These are phyloP conservation scores for Cotesia glomerata DNA, from an alignment of 1,140 invertebrate species.

Conservation along the genomic window DNA sequence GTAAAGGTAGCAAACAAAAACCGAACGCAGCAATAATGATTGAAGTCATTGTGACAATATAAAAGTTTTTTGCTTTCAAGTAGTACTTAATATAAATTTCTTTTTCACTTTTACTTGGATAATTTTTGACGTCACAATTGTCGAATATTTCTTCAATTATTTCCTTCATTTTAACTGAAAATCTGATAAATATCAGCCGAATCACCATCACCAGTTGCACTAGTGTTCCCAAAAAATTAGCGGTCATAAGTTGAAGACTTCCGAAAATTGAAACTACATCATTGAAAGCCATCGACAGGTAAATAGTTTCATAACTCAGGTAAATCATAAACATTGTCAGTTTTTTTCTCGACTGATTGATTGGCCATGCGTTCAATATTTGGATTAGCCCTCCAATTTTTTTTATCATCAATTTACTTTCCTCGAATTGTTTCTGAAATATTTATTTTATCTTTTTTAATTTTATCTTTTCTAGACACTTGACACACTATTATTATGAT, in stretches of 20 bases:
- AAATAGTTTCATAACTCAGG: not conserved
- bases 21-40: not conserved
- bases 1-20: not conserved
- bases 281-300: not conserved
- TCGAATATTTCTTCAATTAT: too few species aligned
- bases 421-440: too few species aligned
- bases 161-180: too few species aligned
- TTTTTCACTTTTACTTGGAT: not conserved
- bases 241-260: constrained; percentile 8
- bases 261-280: constrained; percentile 14
- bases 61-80: not conserved
- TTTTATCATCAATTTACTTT: too few species aligned
- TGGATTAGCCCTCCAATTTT: too few species aligned
- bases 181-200: too few species aligned
- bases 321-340: not conserved
- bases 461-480: too few species aligned
- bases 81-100: not conserved
- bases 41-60: not conserved
- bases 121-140: not conserved
- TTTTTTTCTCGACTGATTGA: too few species aligned
- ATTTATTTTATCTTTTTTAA: too few species aligned
- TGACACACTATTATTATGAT: too few species aligned
- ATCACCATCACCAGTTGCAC: not conserved
- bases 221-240: constrained; percentile 17
- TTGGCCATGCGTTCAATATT: too few species aligned